A percentile compares a stretch with the other conserved stretches of the same genome.
Conservation (phyloP, 2,888 invertebrate genomes). For the Athalia circularis region DNA sequence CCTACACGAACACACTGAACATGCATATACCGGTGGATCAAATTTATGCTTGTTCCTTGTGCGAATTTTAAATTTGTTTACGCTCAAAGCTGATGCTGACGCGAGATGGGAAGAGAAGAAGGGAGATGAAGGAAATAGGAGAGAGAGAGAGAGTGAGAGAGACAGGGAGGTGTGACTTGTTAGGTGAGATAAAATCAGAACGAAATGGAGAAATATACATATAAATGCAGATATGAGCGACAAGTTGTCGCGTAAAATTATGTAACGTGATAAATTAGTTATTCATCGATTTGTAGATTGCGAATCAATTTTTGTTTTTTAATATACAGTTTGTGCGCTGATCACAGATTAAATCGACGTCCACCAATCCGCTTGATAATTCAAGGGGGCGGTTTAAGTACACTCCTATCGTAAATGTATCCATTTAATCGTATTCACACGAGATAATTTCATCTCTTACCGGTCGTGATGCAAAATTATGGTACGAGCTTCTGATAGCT, state of each 20-base stretch:
- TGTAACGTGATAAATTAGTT: too few relatives aligned
- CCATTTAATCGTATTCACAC: conserved; percentile 19
- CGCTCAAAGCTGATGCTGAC: not conserved
- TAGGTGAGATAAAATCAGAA: too few relatives aligned
- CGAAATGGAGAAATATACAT: too few relatives aligned
- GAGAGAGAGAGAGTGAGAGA: too few relatives aligned
- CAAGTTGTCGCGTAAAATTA: too few relatives aligned
- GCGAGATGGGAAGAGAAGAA: too few relatives aligned
- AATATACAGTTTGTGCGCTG: too few relatives aligned
- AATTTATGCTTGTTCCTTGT: conserved; percentile 3
- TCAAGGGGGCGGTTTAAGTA: not conserved
- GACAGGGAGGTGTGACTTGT: too few relatives aligned
- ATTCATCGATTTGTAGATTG: too few relatives aligned
- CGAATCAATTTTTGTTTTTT: too few relatives aligned
- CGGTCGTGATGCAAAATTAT: conserved; percentile 35
- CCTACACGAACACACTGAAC: conserved; percentile 1
- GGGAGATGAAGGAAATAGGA: too few relatives aligned
- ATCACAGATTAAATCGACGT: not conserved
- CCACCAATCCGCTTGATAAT: conserved; percentile 10
- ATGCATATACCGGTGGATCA: not conserved
- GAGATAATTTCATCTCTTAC: conserved; percentile 26
- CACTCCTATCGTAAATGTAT: not conserved
- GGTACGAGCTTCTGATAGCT: conserved; percentile 30
- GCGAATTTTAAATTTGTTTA: not conserved
- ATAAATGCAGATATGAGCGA: too few relatives aligned